Conservation (phyloP, 2,113 vertebrate species). For the Anser cygnoides region DNA sequence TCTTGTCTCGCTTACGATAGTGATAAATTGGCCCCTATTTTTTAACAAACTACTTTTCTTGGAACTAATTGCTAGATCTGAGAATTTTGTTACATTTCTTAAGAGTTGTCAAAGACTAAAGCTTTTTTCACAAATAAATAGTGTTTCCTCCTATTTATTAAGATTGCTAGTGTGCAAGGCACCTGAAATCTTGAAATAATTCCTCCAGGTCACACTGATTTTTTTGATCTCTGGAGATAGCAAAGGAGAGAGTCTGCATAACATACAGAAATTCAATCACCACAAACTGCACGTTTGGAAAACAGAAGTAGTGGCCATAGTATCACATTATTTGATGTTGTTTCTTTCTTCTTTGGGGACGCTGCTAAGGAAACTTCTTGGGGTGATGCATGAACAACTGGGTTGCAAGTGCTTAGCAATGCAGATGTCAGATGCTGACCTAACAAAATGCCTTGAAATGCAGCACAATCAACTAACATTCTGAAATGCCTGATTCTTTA, state of each 20-base stretch:
- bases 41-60: slow-evolving; percentile 6
- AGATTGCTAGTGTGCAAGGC: neutral
- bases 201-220: neutral
- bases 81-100: neutral
- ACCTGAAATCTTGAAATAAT: neutral
- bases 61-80: slow-evolving; percentile 29
- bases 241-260: neutral
- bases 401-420: slow-evolving; percentile 60
- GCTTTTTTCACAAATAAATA: neutral
- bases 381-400: slow-evolving; percentile 67
- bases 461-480: slow-evolving; percentile 63
- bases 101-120: neutral
- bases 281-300: slow-evolving; percentile 3
- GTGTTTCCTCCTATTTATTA: neutral
- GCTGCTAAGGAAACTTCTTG: slow-evolving; percentile 42
- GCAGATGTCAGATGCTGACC: slow-evolving; percentile 66
- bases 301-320: slow-evolving; percentile 66
- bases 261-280: neutral
- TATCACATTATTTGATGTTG: slow-evolving; percentile 52
- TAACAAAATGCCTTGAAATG: slow-evolving; percentile 60
- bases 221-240: neutral
- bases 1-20: slow-evolving; percentile 57
- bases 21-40: slow-evolving; percentile 73
- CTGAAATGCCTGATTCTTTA: slow-evolving; percentile 54
- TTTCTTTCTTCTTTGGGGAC: slow-evolving; percentile 52